Evolutionary conservation across 1,140 invertebrate species (phyloP).

Genomic region (Drosophila setifemur): DNA sequence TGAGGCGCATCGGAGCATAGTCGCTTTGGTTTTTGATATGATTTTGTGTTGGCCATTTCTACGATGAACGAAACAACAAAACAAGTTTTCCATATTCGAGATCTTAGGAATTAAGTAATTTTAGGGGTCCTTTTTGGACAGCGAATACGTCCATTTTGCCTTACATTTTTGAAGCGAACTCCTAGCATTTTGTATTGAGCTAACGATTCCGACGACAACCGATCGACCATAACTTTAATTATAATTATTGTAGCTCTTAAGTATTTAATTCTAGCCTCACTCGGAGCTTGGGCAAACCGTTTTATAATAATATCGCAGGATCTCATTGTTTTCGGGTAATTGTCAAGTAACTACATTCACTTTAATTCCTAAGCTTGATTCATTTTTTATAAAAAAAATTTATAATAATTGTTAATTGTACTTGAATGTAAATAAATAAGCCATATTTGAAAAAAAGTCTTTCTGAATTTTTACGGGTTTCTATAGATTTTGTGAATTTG

Average conservation of each 20-base stretch:
- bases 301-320: conserved; percentile 25
- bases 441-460: conserved; percentile 52
- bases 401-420: conserved; percentile 68
- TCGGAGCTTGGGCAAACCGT: neutral
- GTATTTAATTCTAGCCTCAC: conserved; percentile 15
- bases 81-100: conserved; percentile 68
- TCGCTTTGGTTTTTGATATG: conserved; percentile 42
- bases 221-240: conserved; percentile 24
- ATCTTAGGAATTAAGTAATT: conserved; percentile 50
- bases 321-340: conserved; percentile 39
- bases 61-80: conserved; percentile 63
- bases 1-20: conserved; percentile 8
- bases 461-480: no score
- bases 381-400: conserved; percentile 45
- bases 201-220: conserved; percentile 19
- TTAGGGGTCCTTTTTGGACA: conserved; percentile 53
- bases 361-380: conserved; percentile 52
- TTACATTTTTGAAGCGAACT: conserved; percentile 33
- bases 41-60: conserved; percentile 33
- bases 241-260: conserved; percentile 28
- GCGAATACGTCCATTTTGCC: conserved; percentile 34
- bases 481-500: no score
- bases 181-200: conserved; percentile 31
- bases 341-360: conserved; percentile 27
- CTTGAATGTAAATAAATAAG: conserved; percentile 73